Evolutionary conservation across 2,888 invertebrate genomes (phyloP), one percentile per base, ranked within the genome.

Genomic region (Napeogenes inachia): DNA sequence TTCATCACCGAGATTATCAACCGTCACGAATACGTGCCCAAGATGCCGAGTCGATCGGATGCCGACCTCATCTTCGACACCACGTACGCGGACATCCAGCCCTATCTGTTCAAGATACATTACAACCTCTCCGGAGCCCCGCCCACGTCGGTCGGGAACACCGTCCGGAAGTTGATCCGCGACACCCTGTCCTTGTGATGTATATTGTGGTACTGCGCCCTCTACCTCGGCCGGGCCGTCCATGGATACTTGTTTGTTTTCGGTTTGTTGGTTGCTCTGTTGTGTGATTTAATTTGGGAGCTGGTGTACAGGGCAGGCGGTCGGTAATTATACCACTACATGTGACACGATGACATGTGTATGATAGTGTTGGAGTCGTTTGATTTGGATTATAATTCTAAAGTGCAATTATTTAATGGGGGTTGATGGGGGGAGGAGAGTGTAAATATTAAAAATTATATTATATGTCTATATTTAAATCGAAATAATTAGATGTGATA

Each of bases 1-100:
- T 96, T 97, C 79, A 97, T 99, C 75, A 97, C 98, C 0, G 97
- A 98, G 85, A 94, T 97, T 58, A 97, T 99, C 93, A 99, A 99
- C 85, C 93, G 96, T 69, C 96, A 98, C 80, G 98, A 99, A 79
- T 99, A 98, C 90, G 93, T 98, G 70, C 99, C 99, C 30, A 97
- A 98, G 88, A 97, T 98, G 93, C 98, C 98, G 68, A 95, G 94
- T 80, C 96, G 96, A 80, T 95, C 95, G 30, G 98, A 99, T 82
- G 91, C 99, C 67, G 97, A 98, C 82, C 92, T 97, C 68, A 95
- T 99, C 71, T 99, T 99, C 84, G 99, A 99, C 85, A 98, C 97
- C 21, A 93, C 95, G 45, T 98, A 95, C 88, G 90, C 94, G 1
- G 99, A 99, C 84, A 95, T 99, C 60, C 99, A 99, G 86, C 99